Conservation (phyloP, 2,888 invertebrate species). For the Acanthococcus lagerstroemiae region DNA sequence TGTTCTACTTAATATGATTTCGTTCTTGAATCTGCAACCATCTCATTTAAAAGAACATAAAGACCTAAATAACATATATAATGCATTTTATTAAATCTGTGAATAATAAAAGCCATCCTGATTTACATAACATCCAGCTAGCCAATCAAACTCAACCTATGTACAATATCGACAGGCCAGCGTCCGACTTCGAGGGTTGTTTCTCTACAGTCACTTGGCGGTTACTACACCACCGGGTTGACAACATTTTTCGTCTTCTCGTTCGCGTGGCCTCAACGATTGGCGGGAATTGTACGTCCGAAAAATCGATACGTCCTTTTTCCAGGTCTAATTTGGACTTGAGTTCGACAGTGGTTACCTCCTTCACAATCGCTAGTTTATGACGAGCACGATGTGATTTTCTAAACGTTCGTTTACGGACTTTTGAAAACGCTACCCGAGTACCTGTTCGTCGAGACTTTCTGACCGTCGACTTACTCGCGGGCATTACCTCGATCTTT, state of each 20-base stretch:
- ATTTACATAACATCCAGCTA: too few species aligned
- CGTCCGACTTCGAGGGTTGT: not conserved
- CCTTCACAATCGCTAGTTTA: not conserved
- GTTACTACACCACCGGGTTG: not conserved
- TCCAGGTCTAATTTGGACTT: conserved; percentile 5
- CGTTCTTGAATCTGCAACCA: too few species aligned
- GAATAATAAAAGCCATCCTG: too few species aligned
- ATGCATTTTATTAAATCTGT: too few species aligned
- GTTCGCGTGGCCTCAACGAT: not conserved
- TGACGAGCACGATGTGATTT: not conserved
- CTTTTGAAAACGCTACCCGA: not conserved
- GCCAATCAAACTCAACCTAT: too few species aligned
- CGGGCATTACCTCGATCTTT: not conserved
- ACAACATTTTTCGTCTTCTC: not conserved
- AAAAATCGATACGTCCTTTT: conserved; percentile 12
- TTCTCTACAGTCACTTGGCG: not conserved
- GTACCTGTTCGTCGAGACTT: not conserved
- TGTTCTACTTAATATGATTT: too few species aligned
- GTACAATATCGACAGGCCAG: not conserved
- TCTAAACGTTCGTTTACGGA: conserved; percentile 3
- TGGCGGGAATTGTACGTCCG: conserved; percentile 14
- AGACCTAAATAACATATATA: too few species aligned
- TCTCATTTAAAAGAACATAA: too few species aligned
- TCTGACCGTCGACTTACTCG: not conserved
- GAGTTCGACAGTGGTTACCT: not conserved